Conservation (phyloP, 2,113 vertebrate species). For the Cryptomyrus ogoouensis region DNA sequence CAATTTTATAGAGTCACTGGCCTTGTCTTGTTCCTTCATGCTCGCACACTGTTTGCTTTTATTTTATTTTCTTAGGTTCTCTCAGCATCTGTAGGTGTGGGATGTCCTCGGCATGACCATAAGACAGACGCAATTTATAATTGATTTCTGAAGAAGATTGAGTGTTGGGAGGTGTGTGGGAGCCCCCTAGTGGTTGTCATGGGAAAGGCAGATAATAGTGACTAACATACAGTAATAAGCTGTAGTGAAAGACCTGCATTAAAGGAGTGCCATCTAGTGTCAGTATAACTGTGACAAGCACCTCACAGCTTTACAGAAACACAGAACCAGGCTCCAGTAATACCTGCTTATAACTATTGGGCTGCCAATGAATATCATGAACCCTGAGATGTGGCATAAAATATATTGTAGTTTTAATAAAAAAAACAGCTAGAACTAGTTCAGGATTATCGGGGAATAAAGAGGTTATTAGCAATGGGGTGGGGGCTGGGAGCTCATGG, state of each 20-base stretch:
- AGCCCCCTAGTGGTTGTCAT: not conserved
- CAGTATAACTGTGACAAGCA: not conserved
- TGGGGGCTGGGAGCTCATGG: not conserved
- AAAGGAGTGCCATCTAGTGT: conserved; percentile 22
- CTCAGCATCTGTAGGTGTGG: not conserved
- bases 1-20: conserved; percentile 4
- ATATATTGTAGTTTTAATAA: not conserved
- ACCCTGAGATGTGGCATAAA: not conserved
- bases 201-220: not conserved
- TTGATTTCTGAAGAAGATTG: not conserved
- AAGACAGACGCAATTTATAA: not conserved
- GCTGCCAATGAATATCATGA: not conserved
- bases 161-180: not conserved
- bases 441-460: not conserved
- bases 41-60: not conserved
- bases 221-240: not conserved
- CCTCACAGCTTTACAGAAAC: not conserved
- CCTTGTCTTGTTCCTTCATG: not conserved
- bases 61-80: not conserved
- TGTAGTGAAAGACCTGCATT: not conserved
- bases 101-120: not conserved
- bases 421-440: not conserved
- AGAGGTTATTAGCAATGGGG: not conserved
- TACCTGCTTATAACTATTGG: not conserved
- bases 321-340: not conserved